Conservation (phyloP, 2,113 vertebrate species). For the Zosterops pallidus region DNA sequence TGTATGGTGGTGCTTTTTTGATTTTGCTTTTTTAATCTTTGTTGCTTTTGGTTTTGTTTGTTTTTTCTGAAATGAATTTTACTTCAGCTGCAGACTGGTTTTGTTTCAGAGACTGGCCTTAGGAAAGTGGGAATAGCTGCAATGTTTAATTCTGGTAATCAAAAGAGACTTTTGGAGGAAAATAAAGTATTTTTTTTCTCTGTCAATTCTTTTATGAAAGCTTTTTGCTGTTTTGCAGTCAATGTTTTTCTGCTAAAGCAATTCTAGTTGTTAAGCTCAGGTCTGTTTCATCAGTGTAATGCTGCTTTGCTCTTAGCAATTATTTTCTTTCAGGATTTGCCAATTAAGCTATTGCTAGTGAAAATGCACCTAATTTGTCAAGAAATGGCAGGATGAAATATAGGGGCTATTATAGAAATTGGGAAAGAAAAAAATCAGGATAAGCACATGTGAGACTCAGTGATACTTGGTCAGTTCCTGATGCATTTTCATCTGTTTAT, state of each 20-base stretch:
- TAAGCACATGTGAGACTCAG: background rate
- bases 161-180: background rate
- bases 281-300: constrained; percentile 10
- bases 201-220: background rate
- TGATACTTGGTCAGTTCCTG: background rate
- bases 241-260: background rate
- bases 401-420: background rate
- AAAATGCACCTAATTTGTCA: constrained; percentile 44
- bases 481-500: background rate
- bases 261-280: background rate
- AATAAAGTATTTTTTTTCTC: background rate
- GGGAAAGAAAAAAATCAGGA: background rate
- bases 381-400: constrained; percentile 28
- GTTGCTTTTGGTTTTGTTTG: background rate
- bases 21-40: background rate
- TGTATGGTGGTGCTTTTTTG: background rate
- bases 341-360: constrained; percentile 20
- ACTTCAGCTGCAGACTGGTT: background rate
- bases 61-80: background rate
- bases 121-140: background rate
- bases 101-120: background rate
- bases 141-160: background rate
- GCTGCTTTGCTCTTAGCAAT: constrained; percentile 25
- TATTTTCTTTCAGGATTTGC: constrained; percentile 41
- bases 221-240: background rate